Conservation (phyloP, 2,113 vertebrate genomes). For the Heterocephalus glaber region DNA sequence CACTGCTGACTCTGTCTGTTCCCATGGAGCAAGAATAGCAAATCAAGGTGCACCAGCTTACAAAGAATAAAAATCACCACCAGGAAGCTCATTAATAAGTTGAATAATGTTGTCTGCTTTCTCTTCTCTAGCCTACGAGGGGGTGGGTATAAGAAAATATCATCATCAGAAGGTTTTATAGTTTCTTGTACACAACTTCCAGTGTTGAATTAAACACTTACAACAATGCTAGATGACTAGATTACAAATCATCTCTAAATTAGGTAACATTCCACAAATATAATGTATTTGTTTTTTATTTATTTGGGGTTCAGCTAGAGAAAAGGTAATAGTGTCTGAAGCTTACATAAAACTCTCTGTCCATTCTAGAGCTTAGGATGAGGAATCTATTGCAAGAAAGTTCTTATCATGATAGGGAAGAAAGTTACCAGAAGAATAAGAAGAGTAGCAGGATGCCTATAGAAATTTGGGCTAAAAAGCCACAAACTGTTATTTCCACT, state of each 20-base stretch:
- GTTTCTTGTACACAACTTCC: background rate
- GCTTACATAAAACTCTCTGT: background rate
- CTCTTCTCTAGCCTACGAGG: background rate
- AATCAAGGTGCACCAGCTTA: background rate
- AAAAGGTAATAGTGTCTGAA: background rate
- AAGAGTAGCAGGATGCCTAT: background rate
- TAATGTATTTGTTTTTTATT: background rate
- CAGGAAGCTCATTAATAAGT: background rate
- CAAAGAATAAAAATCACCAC: background rate
- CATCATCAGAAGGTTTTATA: background rate
- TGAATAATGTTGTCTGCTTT: background rate
- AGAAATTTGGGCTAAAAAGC: background rate
- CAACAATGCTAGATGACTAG: background rate
- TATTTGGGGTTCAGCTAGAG: no score
- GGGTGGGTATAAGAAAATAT: background rate
- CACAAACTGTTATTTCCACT: background rate
- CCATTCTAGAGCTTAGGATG: background rate
- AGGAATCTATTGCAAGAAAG: background rate
- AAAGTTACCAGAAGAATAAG: background rate
- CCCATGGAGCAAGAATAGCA: background rate
- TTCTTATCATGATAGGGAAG: background rate
- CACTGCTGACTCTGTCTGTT: background rate
- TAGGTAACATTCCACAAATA: background rate
- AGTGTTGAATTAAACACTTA: background rate
- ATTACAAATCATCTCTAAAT: background rate